Percentiles rank a stretch among this genome's conserved stretches.
These are phyloP conservation scores for Enteromius unitaeniatus DNA, from an alignment of 2,797 vertebrate genomes.

Conservation along the genomic window DNA sequence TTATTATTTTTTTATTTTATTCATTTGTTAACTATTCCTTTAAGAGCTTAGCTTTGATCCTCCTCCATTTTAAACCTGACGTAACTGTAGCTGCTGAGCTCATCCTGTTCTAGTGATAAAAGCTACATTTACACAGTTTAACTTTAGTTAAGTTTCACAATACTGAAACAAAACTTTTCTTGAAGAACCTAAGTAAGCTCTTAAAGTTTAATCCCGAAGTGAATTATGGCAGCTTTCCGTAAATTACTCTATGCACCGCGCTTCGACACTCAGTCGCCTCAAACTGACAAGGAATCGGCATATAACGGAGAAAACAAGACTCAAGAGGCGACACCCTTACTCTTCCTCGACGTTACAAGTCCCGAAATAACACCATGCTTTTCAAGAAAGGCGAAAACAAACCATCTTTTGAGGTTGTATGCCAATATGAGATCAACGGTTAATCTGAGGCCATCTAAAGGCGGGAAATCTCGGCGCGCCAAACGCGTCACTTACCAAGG, in stretches of 20 bases:
- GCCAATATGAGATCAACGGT: not conserved
- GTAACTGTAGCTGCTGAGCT: not conserved
- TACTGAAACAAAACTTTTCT: no score
- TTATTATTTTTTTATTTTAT: not conserved
- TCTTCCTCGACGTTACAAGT: slow-evolving; percentile 2
- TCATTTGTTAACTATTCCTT: not conserved
- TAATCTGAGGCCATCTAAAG: not conserved
- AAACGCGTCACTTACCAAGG: not conserved
- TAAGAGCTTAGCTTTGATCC: not conserved
- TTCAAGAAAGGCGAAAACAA: not conserved
- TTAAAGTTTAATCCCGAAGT: not conserved
- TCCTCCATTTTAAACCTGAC: not conserved
- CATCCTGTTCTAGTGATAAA: not conserved
- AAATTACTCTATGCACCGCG: slow-evolving; percentile 1
- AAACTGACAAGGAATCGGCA: not conserved
- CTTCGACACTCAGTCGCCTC: slow-evolving; percentile 50
- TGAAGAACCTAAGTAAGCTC: not conserved
- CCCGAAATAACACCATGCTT: not conserved
- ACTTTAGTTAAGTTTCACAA: not conserved
- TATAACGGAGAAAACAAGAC: slow-evolving; percentile 10
- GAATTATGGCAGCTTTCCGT: slow-evolving; percentile 25
- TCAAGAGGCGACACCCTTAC: slow-evolving; percentile 7
- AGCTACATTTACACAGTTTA: not conserved
- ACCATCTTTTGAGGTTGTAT: not conserved
- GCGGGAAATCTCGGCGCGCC: slow-evolving; percentile 5